Percentiles rank a stretch among this genome's conserved stretches.
phyloP scores from a whole-genome alignment of 1,140 invertebrate genomes.

The Penaeus chinensis region DNA sequence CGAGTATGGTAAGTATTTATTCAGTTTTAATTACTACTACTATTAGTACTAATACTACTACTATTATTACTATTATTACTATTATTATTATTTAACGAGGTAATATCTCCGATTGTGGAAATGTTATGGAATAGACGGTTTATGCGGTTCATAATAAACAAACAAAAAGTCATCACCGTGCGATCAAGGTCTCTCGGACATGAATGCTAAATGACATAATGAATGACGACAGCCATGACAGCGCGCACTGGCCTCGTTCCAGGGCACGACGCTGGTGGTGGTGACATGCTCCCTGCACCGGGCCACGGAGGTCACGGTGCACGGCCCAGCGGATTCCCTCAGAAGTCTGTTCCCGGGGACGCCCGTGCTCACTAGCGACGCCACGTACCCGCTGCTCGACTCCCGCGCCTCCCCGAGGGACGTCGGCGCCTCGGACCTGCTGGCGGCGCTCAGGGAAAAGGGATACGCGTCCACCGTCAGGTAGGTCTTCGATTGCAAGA shows the following conservation, averaged over 20 bases:
- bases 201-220: too few relatives aligned
- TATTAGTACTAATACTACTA: background rate
- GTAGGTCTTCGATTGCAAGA: background rate
- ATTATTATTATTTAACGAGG: too few relatives aligned
- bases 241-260: background rate
- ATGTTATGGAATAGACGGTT: too few relatives aligned
- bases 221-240: too few relatives aligned
- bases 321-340: background rate
- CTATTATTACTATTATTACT: too few relatives aligned
- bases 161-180: too few relatives aligned
- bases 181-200: too few relatives aligned
- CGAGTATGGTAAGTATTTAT: too few relatives aligned
- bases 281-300: background rate
- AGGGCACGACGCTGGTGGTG: constrained; percentile 44
- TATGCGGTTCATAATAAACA: too few relatives aligned
- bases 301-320: constrained; percentile 16
- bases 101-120: too few relatives aligned
- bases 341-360: background rate
- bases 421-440: background rate
- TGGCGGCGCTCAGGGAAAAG: background rate
- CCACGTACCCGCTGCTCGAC: constrained; percentile 8
- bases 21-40: background rate
- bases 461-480: background rate
- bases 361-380: background rate
- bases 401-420: background rate